phyloP scores from a whole-genome alignment of 2,113 vertebrate species.

The Nerophis ophidion region DNA sequence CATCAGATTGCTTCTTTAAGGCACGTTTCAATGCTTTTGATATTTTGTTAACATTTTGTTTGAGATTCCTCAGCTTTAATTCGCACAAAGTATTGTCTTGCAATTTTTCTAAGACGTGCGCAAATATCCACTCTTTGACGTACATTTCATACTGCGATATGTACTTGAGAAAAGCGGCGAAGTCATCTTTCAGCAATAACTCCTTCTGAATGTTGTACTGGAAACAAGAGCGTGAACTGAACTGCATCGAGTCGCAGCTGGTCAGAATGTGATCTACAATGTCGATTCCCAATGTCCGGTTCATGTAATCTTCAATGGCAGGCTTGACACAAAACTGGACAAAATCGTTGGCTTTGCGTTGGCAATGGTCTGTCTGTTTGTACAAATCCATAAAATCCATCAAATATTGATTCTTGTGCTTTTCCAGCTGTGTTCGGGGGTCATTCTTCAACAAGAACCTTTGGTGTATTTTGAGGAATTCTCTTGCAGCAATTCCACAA shows the following conservation, averaged over 20 bases:
- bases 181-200: slow-evolving; percentile 40
- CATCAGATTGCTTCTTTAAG: slow-evolving; percentile 14
- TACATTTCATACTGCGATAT: slow-evolving; percentile 40
- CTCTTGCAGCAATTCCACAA: slow-evolving; percentile 39
- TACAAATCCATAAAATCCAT: slow-evolving; percentile 48
- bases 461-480: slow-evolving; percentile 47
- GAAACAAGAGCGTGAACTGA: slow-evolving; percentile 35
- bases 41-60: slow-evolving; percentile 17
- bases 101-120: not conserved
- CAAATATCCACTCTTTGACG: slow-evolving; percentile 46
- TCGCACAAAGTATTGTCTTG: slow-evolving; percentile 8
- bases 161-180: slow-evolving; percentile 24
- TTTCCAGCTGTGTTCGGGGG: slow-evolving; percentile 28
- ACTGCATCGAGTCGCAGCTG: slow-evolving; percentile 20
- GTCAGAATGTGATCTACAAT: slow-evolving; percentile 49
- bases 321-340: slow-evolving; percentile 42
- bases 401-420: slow-evolving; percentile 33
- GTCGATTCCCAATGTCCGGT: slow-evolving; percentile 32
- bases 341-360: slow-evolving; percentile 44
- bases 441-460: slow-evolving; percentile 21
- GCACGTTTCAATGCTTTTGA: not conserved
- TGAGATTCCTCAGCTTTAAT: slow-evolving; percentile 14
- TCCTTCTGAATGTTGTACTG: slow-evolving; percentile 45
- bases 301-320: slow-evolving; percentile 36
- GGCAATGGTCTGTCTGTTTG: slow-evolving; percentile 27